phyloP scores from a whole-genome alignment of 2,888 invertebrate genomes.

The Morpho deidamia region DNA sequence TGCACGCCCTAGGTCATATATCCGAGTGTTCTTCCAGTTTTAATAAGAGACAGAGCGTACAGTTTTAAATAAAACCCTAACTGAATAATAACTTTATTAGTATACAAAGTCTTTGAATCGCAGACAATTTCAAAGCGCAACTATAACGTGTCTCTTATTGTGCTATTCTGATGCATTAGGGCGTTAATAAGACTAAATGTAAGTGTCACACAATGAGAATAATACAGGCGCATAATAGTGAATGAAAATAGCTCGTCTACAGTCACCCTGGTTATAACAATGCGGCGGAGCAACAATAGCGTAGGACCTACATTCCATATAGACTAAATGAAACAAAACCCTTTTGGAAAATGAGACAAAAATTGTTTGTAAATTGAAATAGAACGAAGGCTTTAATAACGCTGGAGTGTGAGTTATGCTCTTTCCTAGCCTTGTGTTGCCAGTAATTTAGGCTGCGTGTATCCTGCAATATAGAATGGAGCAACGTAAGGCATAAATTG shows the following conservation, averaged over 20 bases:
- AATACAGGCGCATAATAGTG: constrained; percentile 64
- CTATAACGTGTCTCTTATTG: constrained; percentile 13
- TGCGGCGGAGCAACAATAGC: constrained; percentile 60
- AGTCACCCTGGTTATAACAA: constrained; percentile 61
- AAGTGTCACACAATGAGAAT: constrained; percentile 66
- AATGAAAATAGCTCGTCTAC: constrained; percentile 72
- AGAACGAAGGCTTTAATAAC: constrained; percentile 34
- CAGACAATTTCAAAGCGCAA: constrained; percentile 6
- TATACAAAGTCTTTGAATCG: constrained; percentile 2
- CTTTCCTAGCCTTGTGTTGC: constrained; percentile 20
- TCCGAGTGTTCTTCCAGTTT: too few species aligned
- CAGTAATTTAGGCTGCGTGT: constrained; percentile 26
- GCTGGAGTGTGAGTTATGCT: constrained; percentile 28
- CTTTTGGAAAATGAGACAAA: constrained; percentile 53
- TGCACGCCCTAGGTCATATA: too few species aligned
- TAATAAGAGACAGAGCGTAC: too few species aligned
- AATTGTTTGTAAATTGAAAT: constrained; percentile 50
- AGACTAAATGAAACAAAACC: constrained; percentile 67
- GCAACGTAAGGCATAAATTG: constrained; percentile 26
- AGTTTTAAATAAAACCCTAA: too few species aligned
- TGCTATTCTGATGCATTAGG: constrained; percentile 31
- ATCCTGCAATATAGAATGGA: constrained; percentile 24
- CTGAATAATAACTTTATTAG: not conserved
- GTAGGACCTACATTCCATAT: constrained; percentile 59
- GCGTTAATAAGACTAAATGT: constrained; percentile 44